Base-by-base conservation (phyloP, 2,888 invertebrate species). In the Drosophila recens region DNA sequence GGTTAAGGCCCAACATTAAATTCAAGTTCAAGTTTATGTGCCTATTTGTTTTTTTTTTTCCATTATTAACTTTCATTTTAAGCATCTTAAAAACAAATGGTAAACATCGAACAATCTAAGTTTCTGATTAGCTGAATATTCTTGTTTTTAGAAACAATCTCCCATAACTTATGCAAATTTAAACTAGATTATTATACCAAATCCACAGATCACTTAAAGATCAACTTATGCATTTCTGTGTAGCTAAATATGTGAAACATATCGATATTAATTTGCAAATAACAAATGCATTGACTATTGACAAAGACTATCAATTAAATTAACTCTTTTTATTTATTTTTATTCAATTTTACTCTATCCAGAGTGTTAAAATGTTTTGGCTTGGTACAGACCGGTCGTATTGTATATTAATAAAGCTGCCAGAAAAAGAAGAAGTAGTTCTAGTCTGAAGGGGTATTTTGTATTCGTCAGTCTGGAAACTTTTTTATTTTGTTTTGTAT, bases 11-110 rank as follows among this genome's bases (percentile, higher is more conserved):
- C 74, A 71, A 67, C 59, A 79, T 75, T 61, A 63, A 75, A 57
- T 57, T 80, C 86, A 86, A 86, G 86, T 87, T 86, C 87, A 86
- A 89, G 89, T 80, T 88, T 87, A 73, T 66, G 51, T 72, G 66
- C 53, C 23, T 69, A 5, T 1, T 27, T 23, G 4, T 51, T 36
- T 59, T 8, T 45, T 57, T 48, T 30, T 13, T 43, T n/a, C 45
- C 38, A 5, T 70, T 30, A 9, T 38, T 20, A 42, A 57, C 78
- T 73, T 64, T 74, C 66, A 58, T 70, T 66, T 64, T 17, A n/a
- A 46, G 57, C 59, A 61, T 45, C 57, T 51, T 51, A 46, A 48
- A 23, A 8, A 27, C 3, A 30, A 11, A 46, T 40, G 15, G 2
- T 23, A 17, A 54, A n/a, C 17, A 40, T 10, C n/a, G 15, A 49